Percentiles rank a stretch among this genome's conserved stretches.
phyloP scores from a whole-genome alignment of 2,888 invertebrate species.

The Drosophila bunnanda region DNA sequence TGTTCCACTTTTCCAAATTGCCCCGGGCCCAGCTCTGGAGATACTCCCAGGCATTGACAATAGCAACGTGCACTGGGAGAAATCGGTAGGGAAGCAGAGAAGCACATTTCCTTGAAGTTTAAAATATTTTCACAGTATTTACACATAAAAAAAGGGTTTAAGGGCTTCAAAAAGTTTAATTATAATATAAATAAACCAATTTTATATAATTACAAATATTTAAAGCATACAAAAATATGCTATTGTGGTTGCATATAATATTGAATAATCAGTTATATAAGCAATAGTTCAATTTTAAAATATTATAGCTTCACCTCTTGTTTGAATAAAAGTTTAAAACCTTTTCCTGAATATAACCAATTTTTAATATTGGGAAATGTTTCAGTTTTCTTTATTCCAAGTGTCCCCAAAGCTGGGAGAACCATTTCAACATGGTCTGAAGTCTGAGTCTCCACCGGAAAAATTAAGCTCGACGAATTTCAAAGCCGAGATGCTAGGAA shows the following conservation, averaged over 20 bases:
- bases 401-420: not conserved
- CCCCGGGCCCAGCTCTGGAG: slow-evolving; percentile 32
- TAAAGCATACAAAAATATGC: no score
- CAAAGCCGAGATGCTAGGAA: slow-evolving; percentile 11
- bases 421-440: slow-evolving; percentile 44
- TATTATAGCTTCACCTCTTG: not conserved
- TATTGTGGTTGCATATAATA: no score
- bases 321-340: not conserved
- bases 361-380: no score
- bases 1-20: slow-evolving; percentile 48
- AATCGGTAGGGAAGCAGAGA: not conserved
- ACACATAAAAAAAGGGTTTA: no score
- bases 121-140: no score
- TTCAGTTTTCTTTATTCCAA: not conserved
- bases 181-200: no score
- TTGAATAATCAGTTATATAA: no score
- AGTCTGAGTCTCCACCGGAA: slow-evolving; percentile 44
- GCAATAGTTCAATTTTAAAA: no score
- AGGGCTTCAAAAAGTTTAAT: no score
- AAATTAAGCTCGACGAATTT: slow-evolving; percentile 28
- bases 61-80: slow-evolving; percentile 30
- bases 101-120: no score
- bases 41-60: slow-evolving; percentile 54
- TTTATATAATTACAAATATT: no score
- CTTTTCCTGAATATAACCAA: no score